Percentiles rank a stretch among this genome's conserved stretches.
Conservation (phyloP, 1,140 invertebrate species). For the Hylaeus anthracinus region DNA sequence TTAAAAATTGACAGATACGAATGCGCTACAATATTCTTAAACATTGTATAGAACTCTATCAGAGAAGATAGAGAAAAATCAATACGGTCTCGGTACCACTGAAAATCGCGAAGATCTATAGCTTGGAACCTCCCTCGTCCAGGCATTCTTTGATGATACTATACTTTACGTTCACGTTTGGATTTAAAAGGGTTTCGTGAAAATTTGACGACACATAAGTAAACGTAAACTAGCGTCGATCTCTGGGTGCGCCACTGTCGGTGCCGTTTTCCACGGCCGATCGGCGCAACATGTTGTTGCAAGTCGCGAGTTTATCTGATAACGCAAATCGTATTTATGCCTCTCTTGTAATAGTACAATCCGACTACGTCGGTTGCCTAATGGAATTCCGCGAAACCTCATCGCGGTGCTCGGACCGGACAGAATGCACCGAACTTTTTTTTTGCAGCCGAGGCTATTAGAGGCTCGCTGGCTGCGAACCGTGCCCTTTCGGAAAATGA, state of each 20-base stretch:
- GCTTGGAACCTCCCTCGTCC: too few species aligned
- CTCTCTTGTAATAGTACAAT: background rate
- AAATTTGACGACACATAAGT: too few species aligned
- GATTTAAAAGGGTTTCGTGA: too few species aligned
- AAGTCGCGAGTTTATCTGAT: slow-evolving; percentile 18
- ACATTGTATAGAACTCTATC: too few species aligned
- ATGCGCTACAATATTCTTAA: too few species aligned
- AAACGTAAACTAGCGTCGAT: too few species aligned
- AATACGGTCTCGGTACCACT: too few species aligned
- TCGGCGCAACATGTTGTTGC: slow-evolving; percentile 17
- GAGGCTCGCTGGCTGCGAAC: background rate
- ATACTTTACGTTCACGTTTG: too few species aligned
- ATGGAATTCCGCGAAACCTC: background rate
- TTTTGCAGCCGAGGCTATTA: background rate
- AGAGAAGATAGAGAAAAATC: too few species aligned
- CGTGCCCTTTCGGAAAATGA: background rate
- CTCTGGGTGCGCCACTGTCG: background rate
- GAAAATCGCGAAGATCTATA: too few species aligned
- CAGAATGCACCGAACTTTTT: background rate
- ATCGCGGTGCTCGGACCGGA: background rate
- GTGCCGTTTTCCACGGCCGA: background rate
- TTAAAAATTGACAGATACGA: too few species aligned
- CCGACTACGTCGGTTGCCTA: background rate
- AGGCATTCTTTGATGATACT: too few species aligned
- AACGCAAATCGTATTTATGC: slow-evolving; percentile 49